Base-by-base conservation (phyloP, 1,140 invertebrate genomes). In the Aphis gossypii region DNA sequence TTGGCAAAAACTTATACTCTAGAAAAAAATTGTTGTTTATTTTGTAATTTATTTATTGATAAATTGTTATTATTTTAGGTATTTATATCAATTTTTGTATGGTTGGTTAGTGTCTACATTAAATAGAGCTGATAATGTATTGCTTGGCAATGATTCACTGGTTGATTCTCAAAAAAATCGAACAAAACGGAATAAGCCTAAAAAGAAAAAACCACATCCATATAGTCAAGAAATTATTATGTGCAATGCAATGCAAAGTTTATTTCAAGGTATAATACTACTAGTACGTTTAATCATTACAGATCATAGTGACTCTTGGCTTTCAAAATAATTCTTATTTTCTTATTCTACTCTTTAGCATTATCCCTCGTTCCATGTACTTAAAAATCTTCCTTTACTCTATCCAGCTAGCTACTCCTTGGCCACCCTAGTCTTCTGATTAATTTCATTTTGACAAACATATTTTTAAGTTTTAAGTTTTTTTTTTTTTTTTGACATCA, bases 61-160 rank as follows among this genome's bases (percentile, higher is more conserved):
- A n/a, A n/a, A 35, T 18, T 76, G 30, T n/a, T 51, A 82, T 30
- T 46, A 23, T 94, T 94, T 20, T 94, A 97, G 97, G 97, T 99
- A 99, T 95, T 95, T 99, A 46, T 98, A 98, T 95, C 98, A 99
- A 96, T 98, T 99, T 95, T 96, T 99, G 8, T 99, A 98, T 95
- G 98, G 98, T 21, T 99, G 98, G 98, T 95, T 99, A 51, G 97
- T 98, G 6, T 99, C 98, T 1, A 98, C 98, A 0, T 96, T 99
- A 68, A 97, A 97, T 3, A 96, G 98, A 94, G 99, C 99, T 0
- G 98, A 99, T 95, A 97, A 96, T 41, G 91, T 97, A 98, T 94
- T 95, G 98, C 51, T 95, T 97, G 87, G 98, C 98, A 94, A 97
- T 98, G 94, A 98, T 98, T 94, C 96, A 96, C 88, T 95, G 95